phyloP scores from a whole-genome alignment of 2,113 vertebrate genomes.

The Peucedramus taeniatus region DNA sequence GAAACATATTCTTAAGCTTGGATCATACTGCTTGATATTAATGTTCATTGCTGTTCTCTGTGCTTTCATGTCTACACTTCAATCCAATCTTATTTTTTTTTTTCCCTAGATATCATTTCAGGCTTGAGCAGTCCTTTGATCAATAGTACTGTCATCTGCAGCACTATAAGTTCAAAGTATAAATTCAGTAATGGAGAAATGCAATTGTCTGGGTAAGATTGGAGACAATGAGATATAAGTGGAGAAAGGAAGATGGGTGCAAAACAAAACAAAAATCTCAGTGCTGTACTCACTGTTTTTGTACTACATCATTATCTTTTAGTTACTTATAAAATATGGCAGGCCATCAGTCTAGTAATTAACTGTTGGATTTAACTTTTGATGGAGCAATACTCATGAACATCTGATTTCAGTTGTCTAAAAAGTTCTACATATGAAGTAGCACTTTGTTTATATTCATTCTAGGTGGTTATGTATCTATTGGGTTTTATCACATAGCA shows the following conservation, averaged over 20 bases:
- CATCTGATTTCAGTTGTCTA: not conserved
- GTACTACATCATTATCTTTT: not conserved
- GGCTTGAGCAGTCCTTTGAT: constrained; percentile 23
- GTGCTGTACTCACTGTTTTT: not conserved
- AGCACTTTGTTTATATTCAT: not conserved
- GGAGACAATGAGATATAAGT: not conserved
- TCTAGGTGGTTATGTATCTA: not conserved
- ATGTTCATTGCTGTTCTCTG: not conserved
- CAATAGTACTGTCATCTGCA: not conserved
- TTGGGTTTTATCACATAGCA: not conserved
- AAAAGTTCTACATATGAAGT: not conserved
- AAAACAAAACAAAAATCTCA: not conserved
- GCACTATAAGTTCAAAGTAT: constrained; percentile 20
- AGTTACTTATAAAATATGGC: not conserved
- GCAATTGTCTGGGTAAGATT: not conserved
- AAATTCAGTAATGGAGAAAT: constrained; percentile 22
- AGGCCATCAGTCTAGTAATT: not conserved
- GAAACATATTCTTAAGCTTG: not conserved
- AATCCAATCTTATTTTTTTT: not conserved
- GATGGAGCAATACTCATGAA: not conserved
- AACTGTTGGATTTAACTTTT: not conserved
- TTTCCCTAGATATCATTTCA: not conserved
- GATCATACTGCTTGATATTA: not conserved
- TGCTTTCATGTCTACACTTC: constrained; percentile 1
- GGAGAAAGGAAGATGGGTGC: not conserved